phyloP scores from a whole-genome alignment of 2,113 vertebrate species.

The Noctilio leporinus region DNA sequence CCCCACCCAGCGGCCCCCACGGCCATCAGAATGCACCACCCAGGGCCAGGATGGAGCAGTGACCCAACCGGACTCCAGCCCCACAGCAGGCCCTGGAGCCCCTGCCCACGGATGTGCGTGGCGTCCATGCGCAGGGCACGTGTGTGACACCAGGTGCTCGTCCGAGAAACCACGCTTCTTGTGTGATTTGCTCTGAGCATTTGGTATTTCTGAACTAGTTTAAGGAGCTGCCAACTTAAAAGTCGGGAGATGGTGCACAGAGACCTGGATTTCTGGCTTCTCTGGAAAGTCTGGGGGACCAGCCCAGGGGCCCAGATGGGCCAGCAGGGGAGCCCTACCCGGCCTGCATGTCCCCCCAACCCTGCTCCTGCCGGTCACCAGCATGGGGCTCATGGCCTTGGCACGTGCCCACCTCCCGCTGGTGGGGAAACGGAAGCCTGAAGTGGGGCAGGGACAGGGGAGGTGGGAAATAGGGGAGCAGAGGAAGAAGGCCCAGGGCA shows the following conservation, averaged over 20 bases:
- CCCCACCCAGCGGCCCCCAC: not conserved
- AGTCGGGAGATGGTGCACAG: not conserved
- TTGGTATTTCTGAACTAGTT: not conserved
- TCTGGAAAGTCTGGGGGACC: not conserved
- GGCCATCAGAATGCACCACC: not conserved
- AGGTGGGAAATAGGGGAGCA: not conserved
- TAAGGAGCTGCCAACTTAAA: not conserved
- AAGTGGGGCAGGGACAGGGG: not conserved
- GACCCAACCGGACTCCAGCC: not conserved
- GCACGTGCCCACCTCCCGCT: not conserved
- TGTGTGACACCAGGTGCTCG: accelerated
- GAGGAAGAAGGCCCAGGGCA: not conserved
- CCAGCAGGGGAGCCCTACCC: accelerated
- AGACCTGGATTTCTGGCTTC: not conserved
- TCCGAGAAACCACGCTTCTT: accelerated
- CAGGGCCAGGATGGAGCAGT: not conserved
- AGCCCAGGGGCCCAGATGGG: accelerated
- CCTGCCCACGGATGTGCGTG: accelerated
- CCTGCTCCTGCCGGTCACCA: not conserved
- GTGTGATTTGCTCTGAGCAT: accelerated
- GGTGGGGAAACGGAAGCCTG: not conserved
- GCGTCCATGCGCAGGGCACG: accelerated
- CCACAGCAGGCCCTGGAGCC: no score
- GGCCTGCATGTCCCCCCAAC: accelerated
- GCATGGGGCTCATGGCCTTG: not conserved